Base-by-base conservation (phyloP, 2,797 vertebrate genomes). In the Schizopygopsis pylzovi region DNA sequence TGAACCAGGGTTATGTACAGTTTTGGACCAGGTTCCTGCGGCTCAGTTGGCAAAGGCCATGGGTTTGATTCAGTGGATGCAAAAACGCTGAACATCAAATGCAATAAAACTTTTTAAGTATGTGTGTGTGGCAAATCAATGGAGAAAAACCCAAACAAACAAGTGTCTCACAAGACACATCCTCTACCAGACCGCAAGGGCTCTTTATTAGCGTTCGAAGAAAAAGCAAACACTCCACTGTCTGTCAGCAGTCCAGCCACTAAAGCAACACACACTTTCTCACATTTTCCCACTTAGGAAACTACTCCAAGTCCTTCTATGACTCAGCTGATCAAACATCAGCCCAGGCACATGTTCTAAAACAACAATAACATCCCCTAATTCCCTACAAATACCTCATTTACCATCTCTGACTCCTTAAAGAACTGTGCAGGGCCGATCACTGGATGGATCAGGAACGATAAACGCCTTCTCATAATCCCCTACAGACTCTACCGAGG, bases 161-260 rank as follows among this genome's bases (percentile, higher is more conserved):
- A 63, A 39, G 70, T 22, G 76, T 37, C 77, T 49, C 45, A 33
- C 47, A 78, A 89, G 82, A 75, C 56, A 75, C 33, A 45, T 59
- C 81, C 84, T 84, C 82, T 78, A 71, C 79, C 86, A 84, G 70
- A 67, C 79, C 83, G 25, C 54, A 33, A 84, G 77, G 67, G 81
- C 70, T 37, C 79, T 84, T 88, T 87, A 85, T 87, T 78, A 70
- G 68, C 85, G 68, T 59, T 49, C 13, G 81, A 80, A 89, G 68
- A 86, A 81, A 88, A 89, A 87, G 73, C 87, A 89, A 91, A 89
- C 88, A 90, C 37, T 71, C 61, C 11, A 73, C 49, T 68, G 86
- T 90, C 88, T 86, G 86, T 90, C 87, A 91, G 84, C 85, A 72
- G 43, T 41, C 59, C 85, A 15, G 33, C 45, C 11, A 75, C 72